These are phyloP conservation scores for Chaetura pelagica DNA, from an alignment of 2,113 vertebrate genomes.

Conservation along the genomic window DNA sequence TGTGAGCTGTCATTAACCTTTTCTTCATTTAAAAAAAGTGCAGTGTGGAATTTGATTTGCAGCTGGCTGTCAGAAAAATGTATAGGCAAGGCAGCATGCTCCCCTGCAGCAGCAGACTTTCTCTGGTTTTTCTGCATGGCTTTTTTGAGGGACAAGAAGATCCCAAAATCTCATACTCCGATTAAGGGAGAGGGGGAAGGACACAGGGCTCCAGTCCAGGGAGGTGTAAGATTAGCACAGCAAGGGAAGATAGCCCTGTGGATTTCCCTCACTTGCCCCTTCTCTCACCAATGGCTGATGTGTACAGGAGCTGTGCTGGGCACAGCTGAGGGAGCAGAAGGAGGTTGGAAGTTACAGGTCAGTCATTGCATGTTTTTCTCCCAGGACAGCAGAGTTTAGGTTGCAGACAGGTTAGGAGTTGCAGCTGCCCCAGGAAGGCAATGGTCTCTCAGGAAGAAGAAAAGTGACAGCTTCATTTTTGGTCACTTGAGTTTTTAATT, in stretches of 20 bases:
- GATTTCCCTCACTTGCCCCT: not conserved
- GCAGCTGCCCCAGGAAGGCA: not conserved
- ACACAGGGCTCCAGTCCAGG: accelerated
- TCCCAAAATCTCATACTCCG: not conserved
- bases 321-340: not conserved
- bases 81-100: not conserved
- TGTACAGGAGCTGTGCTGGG: not conserved
- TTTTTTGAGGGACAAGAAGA: not conserved
- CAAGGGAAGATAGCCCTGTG: not conserved
- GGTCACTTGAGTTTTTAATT: conserved; percentile 5
- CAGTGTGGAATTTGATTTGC: not conserved
- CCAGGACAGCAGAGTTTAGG: not conserved
- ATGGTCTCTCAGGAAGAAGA: not conserved
- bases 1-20: not conserved
- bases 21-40: not conserved
- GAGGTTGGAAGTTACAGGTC: not conserved
- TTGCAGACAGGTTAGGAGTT: not conserved
- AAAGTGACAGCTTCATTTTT: not conserved
- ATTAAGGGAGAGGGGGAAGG: not conserved
- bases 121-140: not conserved
- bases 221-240: not conserved
- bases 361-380: not conserved
- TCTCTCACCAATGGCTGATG: not conserved
- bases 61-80: not conserved
- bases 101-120: not conserved